Evolutionary conservation across 2,113 vertebrate genomes (phyloP).

Genomic region (Clupea harengus): DNA sequence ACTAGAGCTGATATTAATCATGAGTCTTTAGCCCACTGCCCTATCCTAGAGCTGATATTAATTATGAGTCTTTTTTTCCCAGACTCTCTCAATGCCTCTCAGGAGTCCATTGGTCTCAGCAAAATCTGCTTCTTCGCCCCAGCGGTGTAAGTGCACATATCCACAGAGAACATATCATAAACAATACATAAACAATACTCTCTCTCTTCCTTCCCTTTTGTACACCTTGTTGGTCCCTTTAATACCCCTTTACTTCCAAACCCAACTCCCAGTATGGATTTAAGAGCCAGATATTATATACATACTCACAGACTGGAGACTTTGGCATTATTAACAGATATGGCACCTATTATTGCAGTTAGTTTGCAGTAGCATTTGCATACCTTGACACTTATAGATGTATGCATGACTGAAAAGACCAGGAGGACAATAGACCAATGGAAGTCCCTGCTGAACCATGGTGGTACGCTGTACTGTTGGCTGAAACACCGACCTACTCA

Average conservation of each 20-base stretch:
- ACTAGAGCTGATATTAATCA: too few relatives aligned
- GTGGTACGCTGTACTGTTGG: too few relatives aligned
- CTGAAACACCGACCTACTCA: too few relatives aligned
- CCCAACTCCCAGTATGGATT: not conserved
- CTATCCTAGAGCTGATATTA: not conserved
- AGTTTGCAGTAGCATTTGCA: not conserved
- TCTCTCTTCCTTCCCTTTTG: not conserved
- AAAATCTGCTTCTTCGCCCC: constrained; percentile 77
- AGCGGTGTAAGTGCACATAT: constrained; percentile 61
- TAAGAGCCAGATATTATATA: not conserved
- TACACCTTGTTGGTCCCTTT: not conserved
- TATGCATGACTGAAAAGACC: not conserved
- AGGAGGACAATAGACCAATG: not conserved
- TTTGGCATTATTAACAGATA: not conserved
- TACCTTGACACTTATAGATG: not conserved
- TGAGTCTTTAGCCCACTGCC: not conserved
- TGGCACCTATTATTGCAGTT: not conserved
- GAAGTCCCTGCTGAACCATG: too few relatives aligned
- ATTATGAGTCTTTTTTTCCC: not conserved
- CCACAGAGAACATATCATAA: not conserved
- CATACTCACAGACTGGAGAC: not conserved
- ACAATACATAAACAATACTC: not conserved
- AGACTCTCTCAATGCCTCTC: constrained; percentile 73
- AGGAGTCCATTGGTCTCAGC: constrained; percentile 78
- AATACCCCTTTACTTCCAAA: not conserved